A percentile compares a stretch with the other conserved stretches of the same genome.
Conservation (phyloP, 2,888 invertebrate species). For the Pecten maximus region DNA sequence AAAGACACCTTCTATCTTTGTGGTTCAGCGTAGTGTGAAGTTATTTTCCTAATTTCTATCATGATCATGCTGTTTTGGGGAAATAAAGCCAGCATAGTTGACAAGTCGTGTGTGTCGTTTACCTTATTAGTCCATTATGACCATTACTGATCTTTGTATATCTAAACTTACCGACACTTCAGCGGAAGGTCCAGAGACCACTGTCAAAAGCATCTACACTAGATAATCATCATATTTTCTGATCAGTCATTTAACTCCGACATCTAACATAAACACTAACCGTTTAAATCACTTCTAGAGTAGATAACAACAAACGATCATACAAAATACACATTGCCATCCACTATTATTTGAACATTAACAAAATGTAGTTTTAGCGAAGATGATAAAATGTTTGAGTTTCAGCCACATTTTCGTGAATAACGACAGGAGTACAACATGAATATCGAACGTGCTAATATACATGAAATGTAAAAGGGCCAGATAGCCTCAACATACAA, state of each 20-base stretch:
- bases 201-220: neutral
- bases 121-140: neutral
- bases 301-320: conserved; percentile 1
- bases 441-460: neutral
- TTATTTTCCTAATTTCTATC: conserved; percentile 33
- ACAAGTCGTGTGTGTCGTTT: neutral
- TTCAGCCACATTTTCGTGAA: neutral
- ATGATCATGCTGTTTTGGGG: conserved; percentile 16
- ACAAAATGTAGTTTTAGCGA: neutral
- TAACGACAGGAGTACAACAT: neutral
- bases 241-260: conserved; percentile 29
- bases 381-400: conserved; percentile 16
- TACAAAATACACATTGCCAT: neutral
- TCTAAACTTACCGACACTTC: conserved; percentile 27
- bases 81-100: conserved; percentile 4
- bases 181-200: conserved; percentile 27
- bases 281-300: conserved; percentile 3
- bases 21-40: conserved; percentile 3
- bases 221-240: conserved; percentile 17
- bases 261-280: neutral
- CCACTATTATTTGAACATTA: neutral
- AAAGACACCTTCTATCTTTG: neutral
- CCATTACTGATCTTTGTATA: conserved; percentile 28
- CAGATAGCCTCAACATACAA: neutral
- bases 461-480: neutral